These are phyloP conservation scores for human DNA, from an alignment of 2,113 vertebrate species.

Conservation along the genomic window DNA sequence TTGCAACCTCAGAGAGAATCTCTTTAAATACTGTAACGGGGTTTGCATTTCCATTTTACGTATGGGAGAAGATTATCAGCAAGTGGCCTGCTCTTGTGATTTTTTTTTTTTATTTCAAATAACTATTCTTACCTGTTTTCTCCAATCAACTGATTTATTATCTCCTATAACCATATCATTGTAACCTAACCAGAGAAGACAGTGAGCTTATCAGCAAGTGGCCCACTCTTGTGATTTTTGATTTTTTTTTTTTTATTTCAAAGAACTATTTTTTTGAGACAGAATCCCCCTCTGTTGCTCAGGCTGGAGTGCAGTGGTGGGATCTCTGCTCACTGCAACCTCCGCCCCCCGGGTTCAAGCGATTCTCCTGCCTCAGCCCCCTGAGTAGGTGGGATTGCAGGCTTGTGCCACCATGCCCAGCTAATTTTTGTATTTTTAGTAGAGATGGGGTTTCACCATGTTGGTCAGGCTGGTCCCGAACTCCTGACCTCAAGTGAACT, in stretches of 20 bases:
- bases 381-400: no score
- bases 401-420: no score
- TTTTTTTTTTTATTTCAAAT: background rate
- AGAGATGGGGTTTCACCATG: background rate
- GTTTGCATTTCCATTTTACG: background rate
- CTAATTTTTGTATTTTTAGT: no score
- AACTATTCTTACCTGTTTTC: conserved; percentile 8
- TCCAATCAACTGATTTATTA: conserved; percentile 19
- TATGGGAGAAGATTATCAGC: background rate
- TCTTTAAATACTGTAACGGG: background rate
- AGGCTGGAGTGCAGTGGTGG: no score
- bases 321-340: no score
- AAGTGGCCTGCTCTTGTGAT: no score
- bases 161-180: background rate
- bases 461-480: background rate
- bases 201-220: background rate
- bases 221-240: background rate
- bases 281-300: no score
- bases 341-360: no score
- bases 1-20: background rate
- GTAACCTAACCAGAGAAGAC: background rate
- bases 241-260: conserved; percentile 27
- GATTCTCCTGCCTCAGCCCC: no score
- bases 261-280: background rate
- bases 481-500: background rate